Evolutionary conservation across 2,113 vertebrate genomes (phyloP).

Genomic region (Hippoglossus stenolepis): DNA sequence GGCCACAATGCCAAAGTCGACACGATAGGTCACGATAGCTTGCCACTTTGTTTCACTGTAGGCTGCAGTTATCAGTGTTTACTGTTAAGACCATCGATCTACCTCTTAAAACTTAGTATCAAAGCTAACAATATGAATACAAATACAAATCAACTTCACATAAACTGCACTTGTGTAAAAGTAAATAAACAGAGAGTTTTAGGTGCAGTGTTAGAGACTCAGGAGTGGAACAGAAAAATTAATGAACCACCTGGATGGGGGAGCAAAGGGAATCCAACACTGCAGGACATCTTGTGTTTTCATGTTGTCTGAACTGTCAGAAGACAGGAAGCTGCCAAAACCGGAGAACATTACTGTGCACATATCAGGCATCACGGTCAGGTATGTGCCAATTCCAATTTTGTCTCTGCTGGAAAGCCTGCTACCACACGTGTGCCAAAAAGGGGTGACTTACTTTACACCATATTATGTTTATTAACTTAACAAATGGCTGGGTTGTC

Average conservation of each 20-base stretch:
- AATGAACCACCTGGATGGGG: conserved; percentile 5
- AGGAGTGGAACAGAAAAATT: conserved; percentile 27
- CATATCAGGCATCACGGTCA: conserved; percentile 24
- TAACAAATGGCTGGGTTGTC: neutral
- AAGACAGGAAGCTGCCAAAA: conserved; percentile 36
- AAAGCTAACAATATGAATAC: no score
- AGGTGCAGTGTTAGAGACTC: neutral
- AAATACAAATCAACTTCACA: no score
- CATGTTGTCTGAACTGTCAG: conserved; percentile 37
- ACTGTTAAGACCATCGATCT: neutral
- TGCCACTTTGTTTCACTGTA: no score
- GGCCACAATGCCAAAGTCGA: no score
- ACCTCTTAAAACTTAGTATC: neutral
- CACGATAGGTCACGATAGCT: no score
- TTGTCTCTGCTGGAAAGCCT: neutral
- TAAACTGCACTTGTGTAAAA: neutral
- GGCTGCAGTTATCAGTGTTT: neutral
- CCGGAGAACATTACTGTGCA: conserved; percentile 15
- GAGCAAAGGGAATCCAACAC: conserved; percentile 1
- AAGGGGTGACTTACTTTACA: conserved; percentile 21
- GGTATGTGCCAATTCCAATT: conserved; percentile 47
- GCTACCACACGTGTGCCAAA: conserved; percentile 31
- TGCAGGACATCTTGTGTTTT: conserved; percentile 41
- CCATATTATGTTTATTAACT: conserved; percentile 9
- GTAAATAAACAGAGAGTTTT: neutral